phyloP scores from a whole-genome alignment of 2,113 vertebrate genomes.

The Callochromis pleurospilus region DNA sequence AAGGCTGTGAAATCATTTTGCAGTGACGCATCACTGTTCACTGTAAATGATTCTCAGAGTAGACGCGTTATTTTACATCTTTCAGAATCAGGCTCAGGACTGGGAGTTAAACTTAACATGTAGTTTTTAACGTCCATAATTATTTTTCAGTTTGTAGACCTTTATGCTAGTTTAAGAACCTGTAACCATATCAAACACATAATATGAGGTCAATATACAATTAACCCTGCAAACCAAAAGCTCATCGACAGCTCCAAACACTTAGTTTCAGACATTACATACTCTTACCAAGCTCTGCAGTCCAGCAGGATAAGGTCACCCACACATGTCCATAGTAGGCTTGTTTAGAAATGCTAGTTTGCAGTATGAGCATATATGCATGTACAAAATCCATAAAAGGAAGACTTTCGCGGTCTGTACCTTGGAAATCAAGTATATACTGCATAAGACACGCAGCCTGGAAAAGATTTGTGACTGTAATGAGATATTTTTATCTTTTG shows the following conservation, averaged over 20 bases:
- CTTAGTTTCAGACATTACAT: neutral
- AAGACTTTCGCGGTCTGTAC: no score
- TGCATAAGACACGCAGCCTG: neutral
- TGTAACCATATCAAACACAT: neutral
- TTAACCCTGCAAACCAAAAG: neutral
- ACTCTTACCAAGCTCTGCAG: neutral
- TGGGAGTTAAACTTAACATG: accelerated
- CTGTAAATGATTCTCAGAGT: neutral
- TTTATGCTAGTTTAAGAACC: neutral
- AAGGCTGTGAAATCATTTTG: neutral
- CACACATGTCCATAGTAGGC: neutral
- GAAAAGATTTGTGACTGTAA: neutral
- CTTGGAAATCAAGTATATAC: neutral
- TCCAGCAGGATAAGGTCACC: neutral
- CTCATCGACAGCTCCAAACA: neutral
- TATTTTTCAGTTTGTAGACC: neutral
- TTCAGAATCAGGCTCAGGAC: neutral
- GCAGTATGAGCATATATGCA: neutral
- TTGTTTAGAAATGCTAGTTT: neutral
- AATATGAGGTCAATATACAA: neutral
- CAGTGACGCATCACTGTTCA: neutral
- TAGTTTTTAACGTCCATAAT: accelerated
- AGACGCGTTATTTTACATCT: neutral
- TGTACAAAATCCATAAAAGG: neutral
- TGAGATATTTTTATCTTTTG: neutral